Base-by-base conservation (phyloP, 2,113 vertebrate species). In the Psittacara wagleri region DNA sequence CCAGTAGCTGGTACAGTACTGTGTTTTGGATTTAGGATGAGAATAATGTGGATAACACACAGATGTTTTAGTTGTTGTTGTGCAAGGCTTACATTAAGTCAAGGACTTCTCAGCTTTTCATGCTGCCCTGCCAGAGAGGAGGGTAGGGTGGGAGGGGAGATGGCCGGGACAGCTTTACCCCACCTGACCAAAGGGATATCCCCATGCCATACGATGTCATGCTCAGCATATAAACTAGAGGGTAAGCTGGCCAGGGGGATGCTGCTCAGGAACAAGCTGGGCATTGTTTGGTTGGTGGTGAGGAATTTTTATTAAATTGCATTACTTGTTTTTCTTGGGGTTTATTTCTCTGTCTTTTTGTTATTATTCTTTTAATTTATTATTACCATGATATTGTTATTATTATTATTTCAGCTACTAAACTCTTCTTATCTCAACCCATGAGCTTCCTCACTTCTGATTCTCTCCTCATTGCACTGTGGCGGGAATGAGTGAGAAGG, bases 271-370 rank as follows among this genome's bases (percentile, higher is more conserved):
- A 75, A 20, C 10, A 33, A 10, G 11, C 7, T n/a, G 28, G 52
- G 20, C 13, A 54, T 23, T 4, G 3, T 12, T 35, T n/a, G 52
- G 33, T n/a, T 43, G 12, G 3, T 17, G 20, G 25, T 19, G n/a
- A 48, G n/a, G 39, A 86, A 41, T 5, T 24, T 2, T 17, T 20
- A 55, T 69, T 43, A 10, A n/a, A 24, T 82, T 0, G 0, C 13
- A 49, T 69, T 2, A 4, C 27, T 43, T 76, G 6, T 7, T 69
- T 75, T 28, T 35, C 28, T 54, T 19, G 10, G n/a, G 4, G 41
- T 48, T 69, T 28, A 55, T 55, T 54, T 81, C 17, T 19, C 17
- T 43, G 43, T 43, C 43, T 55, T 49, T 81, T 55, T 49, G n/a
- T 0, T 6, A 35, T 9, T 68, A 41, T 35, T 10, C 7, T 78